Evolutionary conservation across 2,113 vertebrate genomes (phyloP).

Genomic region (Actenoides lindsayi): DNA sequence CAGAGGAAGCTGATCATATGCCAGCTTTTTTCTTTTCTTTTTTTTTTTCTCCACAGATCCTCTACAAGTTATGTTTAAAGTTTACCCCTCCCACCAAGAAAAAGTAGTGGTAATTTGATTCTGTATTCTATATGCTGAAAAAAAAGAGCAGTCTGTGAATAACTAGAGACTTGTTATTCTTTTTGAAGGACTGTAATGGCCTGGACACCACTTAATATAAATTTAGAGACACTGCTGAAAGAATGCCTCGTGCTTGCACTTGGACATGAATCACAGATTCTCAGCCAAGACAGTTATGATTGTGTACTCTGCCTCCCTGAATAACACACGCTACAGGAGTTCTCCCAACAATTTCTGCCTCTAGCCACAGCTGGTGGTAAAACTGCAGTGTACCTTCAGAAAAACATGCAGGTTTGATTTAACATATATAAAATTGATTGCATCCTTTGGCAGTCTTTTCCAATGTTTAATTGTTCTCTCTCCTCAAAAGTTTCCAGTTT

Average conservation of each 20-base stretch:
- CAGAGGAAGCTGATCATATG: background rate
- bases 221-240: background rate
- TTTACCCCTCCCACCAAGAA: background rate
- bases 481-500: background rate
- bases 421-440: background rate
- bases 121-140: background rate
- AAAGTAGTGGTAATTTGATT: background rate
- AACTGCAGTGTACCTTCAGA: background rate
- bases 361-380: background rate
- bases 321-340: background rate
- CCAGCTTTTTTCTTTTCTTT: background rate
- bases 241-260: background rate
- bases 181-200: background rate
- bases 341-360: background rate
- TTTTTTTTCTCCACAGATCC: background rate
- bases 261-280: background rate
- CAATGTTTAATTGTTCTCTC: background rate
- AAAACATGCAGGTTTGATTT: slow-evolving; percentile 15
- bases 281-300: background rate
- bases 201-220: background rate
- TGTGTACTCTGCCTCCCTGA: background rate
- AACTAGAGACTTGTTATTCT: background rate
- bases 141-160: background rate
- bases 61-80: background rate
- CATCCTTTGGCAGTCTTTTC: background rate